These are phyloP conservation scores for Cheilosia vulpina DNA, from an alignment of 2,888 invertebrate species.

Conservation along the genomic window DNA sequence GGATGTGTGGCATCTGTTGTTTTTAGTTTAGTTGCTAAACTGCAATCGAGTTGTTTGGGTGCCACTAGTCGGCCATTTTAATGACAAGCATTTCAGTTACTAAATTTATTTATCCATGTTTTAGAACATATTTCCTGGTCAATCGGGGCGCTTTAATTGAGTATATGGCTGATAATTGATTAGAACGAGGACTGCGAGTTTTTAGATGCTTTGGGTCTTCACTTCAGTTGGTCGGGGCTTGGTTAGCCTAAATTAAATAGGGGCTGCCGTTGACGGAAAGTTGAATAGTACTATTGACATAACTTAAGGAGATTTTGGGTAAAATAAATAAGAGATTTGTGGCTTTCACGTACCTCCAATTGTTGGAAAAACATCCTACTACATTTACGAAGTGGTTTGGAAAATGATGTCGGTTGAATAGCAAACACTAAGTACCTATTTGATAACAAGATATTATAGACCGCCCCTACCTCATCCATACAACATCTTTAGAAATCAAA, in stretches of 20 bases:
- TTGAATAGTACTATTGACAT: slow-evolving; percentile 24
- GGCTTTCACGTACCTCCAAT: neutral
- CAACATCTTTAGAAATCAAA: too few species aligned
- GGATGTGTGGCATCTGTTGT: slow-evolving; percentile 29
- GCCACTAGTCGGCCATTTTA: slow-evolving; percentile 29
- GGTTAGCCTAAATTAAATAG: slow-evolving; percentile 24
- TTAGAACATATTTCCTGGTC: slow-evolving; percentile 53
- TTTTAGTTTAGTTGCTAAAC: slow-evolving; percentile 56
- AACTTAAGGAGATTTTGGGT: slow-evolving; percentile 40
- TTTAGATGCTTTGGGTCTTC: slow-evolving; percentile 11
- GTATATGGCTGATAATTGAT: slow-evolving; percentile 31
- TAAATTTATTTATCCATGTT: slow-evolving; percentile 7
- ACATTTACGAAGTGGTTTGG: neutral
- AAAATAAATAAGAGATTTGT: slow-evolving; percentile 47
- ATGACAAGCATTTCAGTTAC: slow-evolving; percentile 63
- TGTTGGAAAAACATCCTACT: neutral
- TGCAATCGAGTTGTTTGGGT: slow-evolving; percentile 9
- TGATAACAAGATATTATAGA: too few species aligned
- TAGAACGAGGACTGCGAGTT: slow-evolving; percentile 4
- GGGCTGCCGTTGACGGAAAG: slow-evolving; percentile 36
- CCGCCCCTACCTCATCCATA: too few species aligned
- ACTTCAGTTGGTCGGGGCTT: slow-evolving; percentile 17
- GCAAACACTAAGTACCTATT: too few species aligned
- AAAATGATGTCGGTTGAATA: neutral
- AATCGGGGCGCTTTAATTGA: neutral